A percentile compares a stretch with the other conserved stretches of the same genome.
Conservation (phyloP, 37 sponge, comb jelly and placozoan species). For the Aphrocallistes beatrix region DNA sequence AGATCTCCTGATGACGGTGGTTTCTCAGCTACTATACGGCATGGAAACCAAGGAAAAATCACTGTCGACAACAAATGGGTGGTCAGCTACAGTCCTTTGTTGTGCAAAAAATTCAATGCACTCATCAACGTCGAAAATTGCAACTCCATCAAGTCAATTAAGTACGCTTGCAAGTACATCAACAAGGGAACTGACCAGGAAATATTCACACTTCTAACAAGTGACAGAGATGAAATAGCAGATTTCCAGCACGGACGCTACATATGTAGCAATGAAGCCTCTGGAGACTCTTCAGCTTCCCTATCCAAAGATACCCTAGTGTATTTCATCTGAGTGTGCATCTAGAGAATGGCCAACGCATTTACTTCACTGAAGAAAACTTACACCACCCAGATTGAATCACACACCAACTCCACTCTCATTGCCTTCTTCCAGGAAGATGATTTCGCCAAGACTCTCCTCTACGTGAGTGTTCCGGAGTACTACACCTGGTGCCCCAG, state of each 20-base stretch:
- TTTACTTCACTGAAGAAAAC: conserved; percentile 33
- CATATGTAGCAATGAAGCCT: conserved; percentile 32
- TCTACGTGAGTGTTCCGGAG: conserved; percentile 24
- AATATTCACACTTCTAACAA: not conserved
- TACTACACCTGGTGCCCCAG: conserved; percentile 26
- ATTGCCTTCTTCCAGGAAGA: conserved; percentile 32
- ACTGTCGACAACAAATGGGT: conserved; percentile 38
- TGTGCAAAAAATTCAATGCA: not conserved
- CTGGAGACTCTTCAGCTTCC: conserved; percentile 37
- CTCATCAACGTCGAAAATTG: conserved; percentile 39
- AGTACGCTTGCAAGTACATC: conserved; percentile 44
- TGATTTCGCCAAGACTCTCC: conserved; percentile 25
- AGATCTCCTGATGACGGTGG: conserved; percentile 33
- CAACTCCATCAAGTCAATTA: conserved; percentile 30
- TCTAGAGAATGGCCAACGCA: conserved; percentile 30
- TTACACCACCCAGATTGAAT: not conserved
- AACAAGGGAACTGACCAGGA: conserved; percentile 36
- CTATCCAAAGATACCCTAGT: conserved; percentile 25
- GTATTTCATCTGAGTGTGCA: conserved; percentile 33
- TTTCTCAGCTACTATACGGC: conserved; percentile 9
- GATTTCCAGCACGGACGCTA: conserved; percentile 26
- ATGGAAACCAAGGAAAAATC: not conserved
- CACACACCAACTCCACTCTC: conserved; percentile 35
- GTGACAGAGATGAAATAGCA: conserved; percentile 21
- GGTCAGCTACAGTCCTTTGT: conserved; percentile 37